Conservation (phyloP, 2,797 vertebrate genomes). For the Geotrypetes seraphini region DNA sequence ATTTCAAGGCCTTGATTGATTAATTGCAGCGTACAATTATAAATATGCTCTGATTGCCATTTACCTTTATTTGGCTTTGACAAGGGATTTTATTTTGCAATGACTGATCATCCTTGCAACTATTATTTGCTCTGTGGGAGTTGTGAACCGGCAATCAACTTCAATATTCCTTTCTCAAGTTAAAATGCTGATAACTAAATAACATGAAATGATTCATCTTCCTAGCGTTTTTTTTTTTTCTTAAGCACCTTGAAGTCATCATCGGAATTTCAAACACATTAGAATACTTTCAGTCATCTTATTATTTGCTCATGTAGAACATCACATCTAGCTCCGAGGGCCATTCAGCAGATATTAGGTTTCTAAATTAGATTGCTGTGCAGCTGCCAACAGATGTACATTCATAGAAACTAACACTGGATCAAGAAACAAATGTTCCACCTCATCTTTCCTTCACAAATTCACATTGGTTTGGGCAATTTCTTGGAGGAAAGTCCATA, state of each 20-base stretch:
- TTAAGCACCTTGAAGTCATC: neutral
- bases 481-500: too few relatives aligned
- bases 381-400: too few relatives aligned
- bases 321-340: neutral
- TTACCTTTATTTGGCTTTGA: too few relatives aligned
- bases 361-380: neutral
- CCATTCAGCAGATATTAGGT: neutral
- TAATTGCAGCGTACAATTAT: too few relatives aligned
- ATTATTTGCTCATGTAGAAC: neutral
- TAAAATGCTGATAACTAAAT: conserved; percentile 15
- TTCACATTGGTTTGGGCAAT: too few relatives aligned
- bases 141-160: conserved; percentile 13
- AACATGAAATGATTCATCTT: conserved; percentile 9
- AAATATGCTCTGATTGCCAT: too few relatives aligned
- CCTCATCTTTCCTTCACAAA: too few relatives aligned
- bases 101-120: conserved; percentile 17
- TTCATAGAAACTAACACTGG: too few relatives aligned
- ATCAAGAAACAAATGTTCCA: too few relatives aligned
- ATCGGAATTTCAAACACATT: neutral
- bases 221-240: neutral
- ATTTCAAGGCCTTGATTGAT: too few relatives aligned
- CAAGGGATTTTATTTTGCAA: conserved; percentile 12
- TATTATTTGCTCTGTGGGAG: conserved; percentile 5
- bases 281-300: neutral
- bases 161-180: neutral